Percentiles rank a stretch among this genome's conserved stretches.
Evolutionary conservation across 2,888 invertebrate species (phyloP).

Genomic region (Pardosa pseudoannulata): DNA sequence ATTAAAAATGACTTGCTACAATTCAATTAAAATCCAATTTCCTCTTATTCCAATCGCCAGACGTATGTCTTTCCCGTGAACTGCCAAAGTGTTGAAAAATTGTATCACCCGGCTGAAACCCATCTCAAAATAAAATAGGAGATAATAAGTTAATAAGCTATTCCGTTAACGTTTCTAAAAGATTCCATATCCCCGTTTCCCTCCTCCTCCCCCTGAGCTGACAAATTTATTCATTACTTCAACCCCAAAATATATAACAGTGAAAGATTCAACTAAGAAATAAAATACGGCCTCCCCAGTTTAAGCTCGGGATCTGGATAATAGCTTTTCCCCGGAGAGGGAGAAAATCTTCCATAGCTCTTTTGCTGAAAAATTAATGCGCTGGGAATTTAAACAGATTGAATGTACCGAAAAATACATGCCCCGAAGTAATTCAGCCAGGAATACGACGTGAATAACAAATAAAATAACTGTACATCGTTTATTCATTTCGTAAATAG

Average conservation of each 20-base stretch:
- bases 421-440: not conserved
- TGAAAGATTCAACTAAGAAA: not conserved
- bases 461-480: conserved; percentile 7
- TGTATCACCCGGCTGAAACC: not conserved
- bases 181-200: not conserved
- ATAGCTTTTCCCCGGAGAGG: not conserved
- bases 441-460: conserved; percentile 13
- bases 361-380: conserved; percentile 8
- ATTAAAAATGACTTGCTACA: no score
- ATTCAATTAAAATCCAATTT: no score
- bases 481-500: conserved; percentile 6
- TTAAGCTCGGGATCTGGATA: not conserved
- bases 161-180: not conserved
- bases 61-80: not conserved
- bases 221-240: not conserved
- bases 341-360: not conserved
- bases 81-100: not conserved
- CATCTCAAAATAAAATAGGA: not conserved
- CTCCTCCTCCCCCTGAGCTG: not conserved
- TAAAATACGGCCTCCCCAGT: not conserved
- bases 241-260: not conserved
- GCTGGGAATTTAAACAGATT: not conserved
- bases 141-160: conserved; percentile 7
- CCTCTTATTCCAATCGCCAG: no score
- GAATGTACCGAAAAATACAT: conserved; percentile 1